phyloP scores from a whole-genome alignment of 2,113 vertebrate species.

The Camelus dromedarius region DNA sequence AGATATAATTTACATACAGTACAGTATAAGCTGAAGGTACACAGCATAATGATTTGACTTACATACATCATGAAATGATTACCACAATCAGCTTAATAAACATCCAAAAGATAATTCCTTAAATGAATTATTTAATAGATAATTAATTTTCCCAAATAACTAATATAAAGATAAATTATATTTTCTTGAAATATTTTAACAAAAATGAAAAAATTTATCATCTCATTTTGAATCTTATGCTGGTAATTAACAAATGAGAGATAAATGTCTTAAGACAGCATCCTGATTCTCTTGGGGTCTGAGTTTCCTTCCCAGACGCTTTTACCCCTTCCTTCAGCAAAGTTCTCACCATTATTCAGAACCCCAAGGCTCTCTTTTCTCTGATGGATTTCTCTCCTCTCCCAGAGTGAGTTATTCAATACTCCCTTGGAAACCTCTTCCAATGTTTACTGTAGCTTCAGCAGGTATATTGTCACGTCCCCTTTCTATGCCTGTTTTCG shows the following conservation, averaged over 20 bases:
- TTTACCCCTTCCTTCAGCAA: background rate
- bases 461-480: too few species aligned
- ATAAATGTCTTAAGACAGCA: background rate
- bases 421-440: background rate
- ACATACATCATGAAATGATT: too few species aligned
- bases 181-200: slow-evolving; percentile 1
- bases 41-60: too few species aligned
- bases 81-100: too few species aligned
- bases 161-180: background rate
- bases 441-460: background rate
- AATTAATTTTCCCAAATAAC: background rate
- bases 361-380: background rate
- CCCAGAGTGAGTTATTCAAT: background rate
- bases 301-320: fast-evolving
- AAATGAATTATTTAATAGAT: background rate
- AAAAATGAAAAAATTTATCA: background rate
- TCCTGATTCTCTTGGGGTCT: background rate
- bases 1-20: too few species aligned
- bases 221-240: background rate
- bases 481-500: background rate
- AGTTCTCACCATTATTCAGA: background rate
- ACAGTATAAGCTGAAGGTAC: too few species aligned
- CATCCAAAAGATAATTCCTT: background rate
- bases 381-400: background rate
- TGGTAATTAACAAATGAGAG: background rate